These are phyloP conservation scores for Mesoligia furuncula DNA, from an alignment of 2,888 invertebrate species.

Conservation along the genomic window DNA sequence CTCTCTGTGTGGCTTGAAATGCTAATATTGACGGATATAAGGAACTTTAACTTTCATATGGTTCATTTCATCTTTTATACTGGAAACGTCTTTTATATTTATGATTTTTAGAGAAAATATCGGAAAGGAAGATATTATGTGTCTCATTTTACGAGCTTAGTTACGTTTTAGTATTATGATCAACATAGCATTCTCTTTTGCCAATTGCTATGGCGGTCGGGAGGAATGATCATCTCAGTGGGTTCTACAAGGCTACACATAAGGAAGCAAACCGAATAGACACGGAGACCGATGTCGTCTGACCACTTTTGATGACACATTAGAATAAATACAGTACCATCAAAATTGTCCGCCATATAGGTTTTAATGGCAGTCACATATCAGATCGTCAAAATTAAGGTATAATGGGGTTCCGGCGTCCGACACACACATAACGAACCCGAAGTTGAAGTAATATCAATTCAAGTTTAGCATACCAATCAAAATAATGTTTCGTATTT, in stretches of 20 bases:
- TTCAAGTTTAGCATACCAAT: not conserved
- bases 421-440: not conserved
- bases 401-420: not conserved
- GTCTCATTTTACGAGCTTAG: slow-evolving; percentile 13
- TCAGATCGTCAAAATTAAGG: not conserved
- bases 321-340: not conserved
- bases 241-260: not conserved
- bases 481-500: not conserved
- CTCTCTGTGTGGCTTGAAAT: slow-evolving; percentile 27
- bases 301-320: not conserved
- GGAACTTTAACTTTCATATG: slow-evolving; percentile 12
- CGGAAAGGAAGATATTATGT: not conserved
- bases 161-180: not conserved
- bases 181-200: not conserved
- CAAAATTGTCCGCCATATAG: not conserved
- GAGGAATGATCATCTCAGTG: not conserved
- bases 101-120: slow-evolving; percentile 1
- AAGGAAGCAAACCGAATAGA: not conserved
- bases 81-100: slow-evolving; percentile 6
- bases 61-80: slow-evolving; percentile 4
- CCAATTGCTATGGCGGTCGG: not conserved
- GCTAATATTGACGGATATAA: not conserved
- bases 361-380: not conserved
- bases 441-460: not conserved
- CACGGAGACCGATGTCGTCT: not conserved